These are phyloP conservation scores for Antechinus stuartii DNA, from an alignment of 2,113 vertebrate species.

Conservation along the genomic window DNA sequence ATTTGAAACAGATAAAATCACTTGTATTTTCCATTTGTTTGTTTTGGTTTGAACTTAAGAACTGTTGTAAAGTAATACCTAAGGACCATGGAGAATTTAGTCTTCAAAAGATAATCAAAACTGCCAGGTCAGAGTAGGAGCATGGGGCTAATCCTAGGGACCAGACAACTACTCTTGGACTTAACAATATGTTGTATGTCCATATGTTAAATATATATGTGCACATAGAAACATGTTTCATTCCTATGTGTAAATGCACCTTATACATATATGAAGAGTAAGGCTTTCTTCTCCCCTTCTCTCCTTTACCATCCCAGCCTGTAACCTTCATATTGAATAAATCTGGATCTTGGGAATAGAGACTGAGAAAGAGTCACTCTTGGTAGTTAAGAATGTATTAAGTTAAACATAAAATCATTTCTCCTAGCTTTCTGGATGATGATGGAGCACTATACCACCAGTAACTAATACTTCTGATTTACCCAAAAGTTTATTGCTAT, in stretches of 20 bases:
- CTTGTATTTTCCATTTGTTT: constrained; percentile 36
- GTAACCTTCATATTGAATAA: background rate
- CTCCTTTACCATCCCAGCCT: background rate
- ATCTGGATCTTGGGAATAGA: background rate
- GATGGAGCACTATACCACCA: background rate
- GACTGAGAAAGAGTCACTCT: background rate
- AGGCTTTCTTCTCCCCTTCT: too few species aligned
- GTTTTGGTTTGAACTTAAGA: constrained; percentile 43
- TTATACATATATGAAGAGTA: too few species aligned
- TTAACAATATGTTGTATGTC: background rate
- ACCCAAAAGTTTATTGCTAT: background rate
- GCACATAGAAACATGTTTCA: too few species aligned
- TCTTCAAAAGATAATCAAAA: background rate
- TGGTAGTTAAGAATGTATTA: background rate
- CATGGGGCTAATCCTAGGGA: background rate
- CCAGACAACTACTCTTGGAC: background rate
- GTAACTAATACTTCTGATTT: background rate
- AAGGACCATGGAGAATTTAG: background rate
- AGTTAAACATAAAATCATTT: background rate
- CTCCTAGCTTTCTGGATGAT: background rate
- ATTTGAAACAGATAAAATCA: background rate
- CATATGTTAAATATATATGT: too few species aligned
- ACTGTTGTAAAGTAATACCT: constrained; percentile 34
- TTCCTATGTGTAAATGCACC: too few species aligned
- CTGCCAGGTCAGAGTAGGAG: too few species aligned